Base-by-base conservation (phyloP, 1,140 invertebrate genomes). In the Ceratina australensis region DNA sequence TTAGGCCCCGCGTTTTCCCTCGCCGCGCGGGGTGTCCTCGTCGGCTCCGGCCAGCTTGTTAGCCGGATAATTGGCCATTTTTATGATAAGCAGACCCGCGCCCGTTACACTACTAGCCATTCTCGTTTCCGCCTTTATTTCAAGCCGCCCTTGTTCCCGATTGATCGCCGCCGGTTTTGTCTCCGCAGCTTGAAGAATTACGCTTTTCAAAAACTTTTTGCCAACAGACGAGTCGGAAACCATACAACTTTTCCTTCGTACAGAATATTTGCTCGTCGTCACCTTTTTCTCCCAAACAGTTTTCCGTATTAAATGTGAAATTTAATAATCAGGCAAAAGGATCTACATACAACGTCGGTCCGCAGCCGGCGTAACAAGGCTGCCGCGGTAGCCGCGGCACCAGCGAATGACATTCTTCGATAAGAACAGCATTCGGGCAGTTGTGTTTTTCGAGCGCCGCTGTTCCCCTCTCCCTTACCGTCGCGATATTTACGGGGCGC, bases 401-500 rank as follows among this genome's bases (percentile, higher is more conserved):
- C 47, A 22, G 33, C 24, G 59, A 65, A 72, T 54, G 52, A 54
- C n/a, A n/a, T n/a, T 83, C 73, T 83, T 84, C 73, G 82, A 84
- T 47, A 57, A 82, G 81, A 68, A 69, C 54, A 73, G 78, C 68
- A 16, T 1, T 3, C 12, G 42, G 33, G 15, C 47, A 49, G 63
- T 47, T 42, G 54, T 57, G 75, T 22, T 50, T 65, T 57, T 50
- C 82, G 73, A 49, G 33, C 63, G 49, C 7, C 57, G 56, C 56
- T 69, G 33, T 56, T 69, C 63, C 72, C 59, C 72, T 83, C 74
- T 63, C 72, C 59, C 72, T 83, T 64, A 57, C 64, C 24, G 63
- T 22, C 66, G 74, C 74, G 89, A 92, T 92, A 92, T 92, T 92
- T 90, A 88, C 87, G 81, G 87, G 86, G 89, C 89, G 89, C 84